Conservation (phyloP, 2,888 invertebrate species). For the Tetranychus piercei region DNA sequence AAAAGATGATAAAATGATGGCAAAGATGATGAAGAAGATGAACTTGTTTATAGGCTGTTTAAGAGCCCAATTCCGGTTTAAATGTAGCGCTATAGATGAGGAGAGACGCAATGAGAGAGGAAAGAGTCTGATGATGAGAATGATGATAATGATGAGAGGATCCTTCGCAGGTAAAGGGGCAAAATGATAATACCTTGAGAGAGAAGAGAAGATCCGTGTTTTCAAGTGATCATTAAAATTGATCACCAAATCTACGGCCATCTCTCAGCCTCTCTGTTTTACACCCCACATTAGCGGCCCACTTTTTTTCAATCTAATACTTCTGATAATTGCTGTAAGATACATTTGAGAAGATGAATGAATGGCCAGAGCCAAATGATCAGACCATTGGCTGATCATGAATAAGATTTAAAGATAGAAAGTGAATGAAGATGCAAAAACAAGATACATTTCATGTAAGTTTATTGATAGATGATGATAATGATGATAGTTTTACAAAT, state of each 20-base stretch:
- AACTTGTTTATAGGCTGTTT: constrained; percentile 1
- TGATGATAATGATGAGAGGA: background rate
- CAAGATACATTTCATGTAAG: background rate
- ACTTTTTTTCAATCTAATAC: background rate
- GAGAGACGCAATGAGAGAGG: constrained; percentile 7
- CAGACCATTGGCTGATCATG: background rate
- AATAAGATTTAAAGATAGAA: background rate
- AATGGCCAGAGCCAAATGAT: too few relatives aligned
- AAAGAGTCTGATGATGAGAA: background rate
- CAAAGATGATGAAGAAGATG: background rate
- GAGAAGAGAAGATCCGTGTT: background rate
- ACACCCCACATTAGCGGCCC: constrained; percentile 1
- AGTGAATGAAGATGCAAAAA: background rate
- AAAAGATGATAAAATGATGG: constrained; percentile 1
- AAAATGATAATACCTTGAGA: background rate
- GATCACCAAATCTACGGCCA: background rate
- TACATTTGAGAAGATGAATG: background rate
- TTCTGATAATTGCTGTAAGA: background rate
- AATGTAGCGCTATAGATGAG: background rate
- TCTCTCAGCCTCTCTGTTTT: background rate
- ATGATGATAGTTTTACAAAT: background rate
- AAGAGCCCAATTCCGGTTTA: background rate
- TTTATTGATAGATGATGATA: background rate
- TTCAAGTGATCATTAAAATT: background rate
- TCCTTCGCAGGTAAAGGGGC: background rate